Percentiles rank a stretch among this genome's conserved stretches.
These are phyloP conservation scores for Lucinisca nassula DNA, from an alignment of 2,888 invertebrate species.

Conservation along the genomic window DNA sequence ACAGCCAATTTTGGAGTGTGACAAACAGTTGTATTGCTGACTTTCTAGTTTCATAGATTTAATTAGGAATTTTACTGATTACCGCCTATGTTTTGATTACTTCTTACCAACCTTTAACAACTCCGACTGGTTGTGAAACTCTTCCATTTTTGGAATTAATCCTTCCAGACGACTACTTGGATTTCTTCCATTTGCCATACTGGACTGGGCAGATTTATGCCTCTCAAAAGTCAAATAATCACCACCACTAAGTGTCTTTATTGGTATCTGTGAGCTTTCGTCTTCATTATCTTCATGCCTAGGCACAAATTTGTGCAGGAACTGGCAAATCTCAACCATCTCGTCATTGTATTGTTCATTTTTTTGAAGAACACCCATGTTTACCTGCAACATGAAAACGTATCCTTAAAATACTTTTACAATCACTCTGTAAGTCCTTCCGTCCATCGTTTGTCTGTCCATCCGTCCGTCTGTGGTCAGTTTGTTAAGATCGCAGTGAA, in stretches of 20 bases:
- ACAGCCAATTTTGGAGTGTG: not conserved
- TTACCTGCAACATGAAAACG: constrained; percentile 11
- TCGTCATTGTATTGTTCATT: constrained; percentile 53
- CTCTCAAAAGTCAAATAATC: constrained; percentile 35
- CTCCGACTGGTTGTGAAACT: constrained; percentile 54
- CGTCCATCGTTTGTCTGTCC: no score
- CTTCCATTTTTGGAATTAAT: constrained; percentile 50
- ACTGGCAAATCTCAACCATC: constrained; percentile 51
- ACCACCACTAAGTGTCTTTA: constrained; percentile 42
- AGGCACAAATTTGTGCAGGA: constrained; percentile 51
- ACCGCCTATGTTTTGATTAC: no score
- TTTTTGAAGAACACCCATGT: constrained; percentile 50
- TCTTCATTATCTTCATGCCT: constrained; percentile 35
- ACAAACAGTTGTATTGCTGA: no score
- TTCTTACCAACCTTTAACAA: constrained; percentile 20
- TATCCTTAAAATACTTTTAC: no score
- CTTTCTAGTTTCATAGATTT: no score
- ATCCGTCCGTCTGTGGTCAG: no score
- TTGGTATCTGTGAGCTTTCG: not conserved
- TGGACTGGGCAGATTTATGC: constrained; percentile 32
- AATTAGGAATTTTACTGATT: no score
- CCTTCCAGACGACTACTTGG: constrained; percentile 50
- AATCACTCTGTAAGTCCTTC: no score
- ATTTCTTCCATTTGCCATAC: constrained; percentile 49
- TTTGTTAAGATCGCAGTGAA: no score